Evolutionary conservation across 2,113 vertebrate species (phyloP), one percentile per base, ranked within the genome.

Genomic region (Lophius piscatorius): DNA sequence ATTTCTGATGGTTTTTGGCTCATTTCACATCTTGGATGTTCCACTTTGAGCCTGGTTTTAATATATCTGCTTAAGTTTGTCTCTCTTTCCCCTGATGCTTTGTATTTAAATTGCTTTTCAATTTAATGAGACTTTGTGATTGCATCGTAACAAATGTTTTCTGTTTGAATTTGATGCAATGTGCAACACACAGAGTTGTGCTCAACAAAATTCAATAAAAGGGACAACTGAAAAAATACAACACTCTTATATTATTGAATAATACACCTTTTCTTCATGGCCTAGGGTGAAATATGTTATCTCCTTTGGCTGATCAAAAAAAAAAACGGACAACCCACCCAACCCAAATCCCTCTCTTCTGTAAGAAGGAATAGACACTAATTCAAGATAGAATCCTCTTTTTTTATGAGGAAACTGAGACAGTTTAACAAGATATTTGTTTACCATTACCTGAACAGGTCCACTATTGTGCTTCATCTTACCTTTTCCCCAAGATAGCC

Each of bases 391-490:
- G 13, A 62, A 20, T 16, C 39, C 1, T 36, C 20, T 36, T 33
- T 44, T 22, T n/a, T 17, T n/a, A n/a, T 28, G 26, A 11, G 16
- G 11, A 18, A 46, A 44, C 26, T 57, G 36, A 44, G 50, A 57
- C 57, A 68, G 64, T 70, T 59, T 50, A 72, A 42, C 35, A 47
- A 14, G 5, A 16, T 21, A 9, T 44, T 17, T 20, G 36, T 24
- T 50, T 39, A 17, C 18, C 11, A 63, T 60, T 36, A 71, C 57
- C 61, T 71, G 63, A 42, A 80, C 70, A 87, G 81, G 82, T 76
- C 49, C 28, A 26, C 66, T 47, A 73, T 80, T 80, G 81, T 89
- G 42, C 36, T 64, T 16, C 40, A 59, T 40, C 23, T 34, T 21
- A 29, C 55, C 39, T 75, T 78, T 63, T 78, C 71, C 55, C 28